Evolutionary conservation across 2,113 vertebrate genomes (phyloP).

Genomic region (Callipepla californica): DNA sequence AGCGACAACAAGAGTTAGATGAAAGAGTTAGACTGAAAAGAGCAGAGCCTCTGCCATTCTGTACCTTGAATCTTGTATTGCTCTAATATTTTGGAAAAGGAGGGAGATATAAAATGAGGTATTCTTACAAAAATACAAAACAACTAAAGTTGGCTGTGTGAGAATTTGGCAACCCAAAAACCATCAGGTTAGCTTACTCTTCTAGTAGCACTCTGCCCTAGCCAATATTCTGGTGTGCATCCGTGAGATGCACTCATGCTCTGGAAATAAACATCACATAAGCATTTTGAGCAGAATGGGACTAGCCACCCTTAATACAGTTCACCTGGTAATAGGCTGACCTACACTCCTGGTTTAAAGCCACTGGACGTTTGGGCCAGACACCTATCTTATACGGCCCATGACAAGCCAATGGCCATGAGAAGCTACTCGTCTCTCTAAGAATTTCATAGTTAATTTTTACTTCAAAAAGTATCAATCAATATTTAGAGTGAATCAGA

Average conservation of each 20-base stretch:
- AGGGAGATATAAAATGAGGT: not conserved
- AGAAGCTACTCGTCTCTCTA: not conserved
- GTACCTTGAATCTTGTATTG: slow-evolving; percentile 14
- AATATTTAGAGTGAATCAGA: not conserved
- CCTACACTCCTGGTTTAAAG: not conserved
- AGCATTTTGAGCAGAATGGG: not conserved
- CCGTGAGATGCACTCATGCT: not conserved
- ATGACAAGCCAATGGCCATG: not conserved
- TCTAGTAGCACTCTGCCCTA: slow-evolving; percentile 1
- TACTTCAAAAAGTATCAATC: slow-evolving; percentile 7
- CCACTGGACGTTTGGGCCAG: not conserved
- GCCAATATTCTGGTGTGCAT: not conserved
- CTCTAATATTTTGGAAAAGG: not conserved
- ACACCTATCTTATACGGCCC: not conserved
- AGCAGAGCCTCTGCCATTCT: not conserved
- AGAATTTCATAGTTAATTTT: not conserved
- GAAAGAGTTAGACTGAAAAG: not conserved
- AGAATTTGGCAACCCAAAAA: not conserved
- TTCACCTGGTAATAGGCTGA: not conserved
- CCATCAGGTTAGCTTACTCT: not conserved
- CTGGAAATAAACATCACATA: not conserved
- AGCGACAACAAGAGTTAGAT: not conserved
- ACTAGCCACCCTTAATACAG: not conserved
- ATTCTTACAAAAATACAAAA: not conserved
- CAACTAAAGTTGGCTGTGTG: not conserved